Base-by-base conservation (phyloP, 2,797 vertebrate genomes). In the Capromys pilorides region DNA sequence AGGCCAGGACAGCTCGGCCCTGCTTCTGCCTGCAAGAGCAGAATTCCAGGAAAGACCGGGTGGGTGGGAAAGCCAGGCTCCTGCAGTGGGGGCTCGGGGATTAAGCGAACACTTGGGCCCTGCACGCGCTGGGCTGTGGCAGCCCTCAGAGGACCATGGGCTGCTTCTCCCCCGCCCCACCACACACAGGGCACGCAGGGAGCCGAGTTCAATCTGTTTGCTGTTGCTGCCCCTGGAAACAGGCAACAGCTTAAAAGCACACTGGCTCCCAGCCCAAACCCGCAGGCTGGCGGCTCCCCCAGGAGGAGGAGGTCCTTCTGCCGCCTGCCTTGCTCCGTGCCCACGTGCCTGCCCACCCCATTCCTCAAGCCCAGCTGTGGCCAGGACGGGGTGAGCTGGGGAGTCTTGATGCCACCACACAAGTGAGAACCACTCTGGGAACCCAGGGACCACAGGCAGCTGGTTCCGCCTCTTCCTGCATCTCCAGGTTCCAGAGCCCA, bases 241-340 rank as follows among this genome's bases (percentile, higher is more conserved):
- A 8, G 36, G 92, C 41, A 59, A 26, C 73, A 61, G 94, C 91
- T 95, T 97, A 86, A 97, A 95, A 97, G 97, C 89, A 81, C 85
- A 79, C 45, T 98, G 97, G 97, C 97, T 81, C 3, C 88, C 5
- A 22, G 96, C 98, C 97, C 54, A 0, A 92, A 11, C 95, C 83
- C 66, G 4, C 94, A 86, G 79, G 95, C 90, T 86, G 36, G 0
- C 24, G 19, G 28, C 93, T 16, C 86, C 71, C 19, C 2, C 16
- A 16, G 18, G 16, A 22, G 5, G 39, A 83, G 59, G 45, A 8
- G 64, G 2, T n/a, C 13, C 78, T 39, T 7, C 49, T 26, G 22
- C 26, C 4, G 12, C 2, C 1, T 59, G 71, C 61, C 73, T 9
- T 0, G 5, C 0, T 57, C n/a, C 6, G 31, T 4, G 21, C 7